These are phyloP conservation scores for Dendronephthya gigantea DNA, from an alignment of 64 coral and sea anemone species.

Conservation along the genomic window DNA sequence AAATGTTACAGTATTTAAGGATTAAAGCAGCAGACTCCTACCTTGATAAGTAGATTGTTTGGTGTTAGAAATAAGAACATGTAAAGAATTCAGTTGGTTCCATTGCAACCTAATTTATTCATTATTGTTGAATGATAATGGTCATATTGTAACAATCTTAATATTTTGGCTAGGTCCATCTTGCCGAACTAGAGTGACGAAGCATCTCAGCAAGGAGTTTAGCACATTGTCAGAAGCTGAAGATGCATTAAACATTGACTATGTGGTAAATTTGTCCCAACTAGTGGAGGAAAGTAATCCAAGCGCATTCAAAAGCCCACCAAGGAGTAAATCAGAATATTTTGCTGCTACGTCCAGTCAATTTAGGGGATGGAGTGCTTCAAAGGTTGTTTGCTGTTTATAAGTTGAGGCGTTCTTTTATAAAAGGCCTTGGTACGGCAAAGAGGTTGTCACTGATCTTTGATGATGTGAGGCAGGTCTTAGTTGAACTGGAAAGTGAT, in stretches of 20 bases:
- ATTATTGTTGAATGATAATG: no score
- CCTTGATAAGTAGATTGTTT: no score
- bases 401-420: background rate
- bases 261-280: background rate
- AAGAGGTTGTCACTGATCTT: background rate
- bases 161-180: background rate
- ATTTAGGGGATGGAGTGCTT: background rate
- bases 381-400: background rate
- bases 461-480: background rate
- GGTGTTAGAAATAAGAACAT: no score
- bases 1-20: no score
- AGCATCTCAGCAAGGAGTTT: background rate
- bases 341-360: no score
- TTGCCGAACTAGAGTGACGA: background rate
- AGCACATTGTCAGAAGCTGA: background rate
- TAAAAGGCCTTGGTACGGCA: background rate
- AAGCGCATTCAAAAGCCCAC: no score
- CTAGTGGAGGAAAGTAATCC: no score
- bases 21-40: no score
- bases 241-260: background rate
- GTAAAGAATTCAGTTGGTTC: no score
- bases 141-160: background rate
- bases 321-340: no score
- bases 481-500: background rate
- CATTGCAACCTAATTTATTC: no score